These are phyloP conservation scores for Oncopodura yosiiana DNA, from an alignment of 1,140 invertebrate species.

Conservation along the genomic window DNA sequence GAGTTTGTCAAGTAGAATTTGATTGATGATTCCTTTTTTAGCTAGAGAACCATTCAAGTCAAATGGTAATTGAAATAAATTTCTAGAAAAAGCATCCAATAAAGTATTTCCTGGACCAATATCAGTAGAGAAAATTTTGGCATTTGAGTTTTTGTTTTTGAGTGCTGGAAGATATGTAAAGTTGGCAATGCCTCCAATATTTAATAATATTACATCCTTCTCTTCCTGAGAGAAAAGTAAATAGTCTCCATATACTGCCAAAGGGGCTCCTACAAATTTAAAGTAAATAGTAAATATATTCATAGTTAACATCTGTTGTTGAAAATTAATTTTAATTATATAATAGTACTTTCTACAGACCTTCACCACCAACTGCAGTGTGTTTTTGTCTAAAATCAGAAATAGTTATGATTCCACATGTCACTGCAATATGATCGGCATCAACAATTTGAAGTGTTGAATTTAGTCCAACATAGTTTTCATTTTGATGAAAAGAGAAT, in stretches of 20 bases:
- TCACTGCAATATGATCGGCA: slow-evolving; percentile 17
- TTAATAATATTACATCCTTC: slow-evolving; percentile 17
- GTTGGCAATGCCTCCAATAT: slow-evolving; percentile 25
- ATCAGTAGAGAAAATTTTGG: slow-evolving; percentile 2
- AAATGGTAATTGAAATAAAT: background rate
- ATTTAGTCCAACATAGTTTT: background rate
- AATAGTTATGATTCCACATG: slow-evolving; percentile 18
- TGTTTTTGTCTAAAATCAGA: slow-evolving; percentile 22
- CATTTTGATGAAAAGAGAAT: slow-evolving; percentile 1
- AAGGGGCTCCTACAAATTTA: slow-evolving; percentile 25
- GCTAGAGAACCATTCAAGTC: slow-evolving; percentile 18
- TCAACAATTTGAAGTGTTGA: slow-evolving; percentile 20
- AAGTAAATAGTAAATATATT: no score
- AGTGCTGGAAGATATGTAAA: slow-evolving; percentile 10
- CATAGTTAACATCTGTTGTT: no score
- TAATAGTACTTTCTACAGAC: no score
- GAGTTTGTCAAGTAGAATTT: background rate
- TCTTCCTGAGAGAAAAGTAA: slow-evolving; percentile 15
- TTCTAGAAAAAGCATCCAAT: slow-evolving; percentile 5
- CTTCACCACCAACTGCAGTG: slow-evolving; percentile 16
- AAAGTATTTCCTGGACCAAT: slow-evolving; percentile 24
- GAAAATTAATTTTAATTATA: no score
- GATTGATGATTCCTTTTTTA: slow-evolving; percentile 4
- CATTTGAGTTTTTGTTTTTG: background rate
- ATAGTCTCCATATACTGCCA: slow-evolving; percentile 15